phyloP scores from a whole-genome alignment of 1,140 invertebrate species.

The Maniola jurtina region DNA sequence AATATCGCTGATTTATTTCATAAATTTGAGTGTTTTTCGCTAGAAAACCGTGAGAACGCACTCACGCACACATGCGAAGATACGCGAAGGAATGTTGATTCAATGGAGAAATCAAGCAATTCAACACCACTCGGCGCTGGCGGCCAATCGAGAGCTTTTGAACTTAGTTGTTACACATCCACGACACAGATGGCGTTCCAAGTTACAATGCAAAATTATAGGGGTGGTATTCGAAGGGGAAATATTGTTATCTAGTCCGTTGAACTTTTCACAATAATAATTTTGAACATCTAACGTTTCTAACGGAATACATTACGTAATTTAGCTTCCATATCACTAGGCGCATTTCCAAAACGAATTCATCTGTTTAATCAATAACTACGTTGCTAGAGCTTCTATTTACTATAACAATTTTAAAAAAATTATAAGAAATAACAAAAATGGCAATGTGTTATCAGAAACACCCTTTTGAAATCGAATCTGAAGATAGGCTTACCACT shows the following conservation, averaged over 20 bases:
- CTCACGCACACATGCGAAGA: conserved; percentile 63
- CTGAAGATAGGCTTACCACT: conserved; percentile 80
- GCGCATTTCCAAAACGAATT: neutral
- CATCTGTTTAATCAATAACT: conserved; percentile 46
- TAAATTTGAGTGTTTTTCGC: conserved; percentile 32
- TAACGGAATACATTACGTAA: neutral
- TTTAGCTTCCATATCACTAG: neutral
- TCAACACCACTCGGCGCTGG: conserved; percentile 52
- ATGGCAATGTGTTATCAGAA: conserved; percentile 75
- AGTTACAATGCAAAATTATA: conserved; percentile 25
- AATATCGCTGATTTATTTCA: conserved; percentile 53
- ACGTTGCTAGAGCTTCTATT: conserved; percentile 30
- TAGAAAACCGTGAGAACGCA: conserved; percentile 64
- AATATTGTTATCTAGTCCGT: conserved; percentile 32
- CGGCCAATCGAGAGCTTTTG: conserved; percentile 63
- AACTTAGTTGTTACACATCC: conserved; percentile 45
- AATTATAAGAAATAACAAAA: conserved; percentile 28
- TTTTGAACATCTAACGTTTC: conserved; percentile 23
- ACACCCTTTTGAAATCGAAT: conserved; percentile 74
- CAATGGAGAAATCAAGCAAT: conserved; percentile 76
- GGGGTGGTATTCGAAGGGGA: conserved; percentile 39
- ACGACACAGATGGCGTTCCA: conserved; percentile 60
- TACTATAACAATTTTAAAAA: conserved; percentile 10
- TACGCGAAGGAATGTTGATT: conserved; percentile 77
- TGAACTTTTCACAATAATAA: conserved; percentile 28